Conservation (phyloP, 1,140 invertebrate species). For the Zaprionus lachaisei region DNA sequence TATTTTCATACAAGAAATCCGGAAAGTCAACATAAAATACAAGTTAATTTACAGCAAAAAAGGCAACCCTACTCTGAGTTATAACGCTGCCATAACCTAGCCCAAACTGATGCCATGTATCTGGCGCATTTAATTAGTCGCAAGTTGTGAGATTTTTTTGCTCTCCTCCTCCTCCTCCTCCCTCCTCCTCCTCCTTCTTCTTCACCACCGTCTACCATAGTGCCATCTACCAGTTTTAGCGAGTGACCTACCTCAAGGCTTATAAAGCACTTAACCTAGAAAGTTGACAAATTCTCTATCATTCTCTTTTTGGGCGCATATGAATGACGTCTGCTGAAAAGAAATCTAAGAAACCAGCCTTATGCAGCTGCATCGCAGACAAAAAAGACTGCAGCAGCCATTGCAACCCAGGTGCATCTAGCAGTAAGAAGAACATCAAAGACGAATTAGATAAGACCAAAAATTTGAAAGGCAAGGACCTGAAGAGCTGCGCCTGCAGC, state of each 20-base stretch:
- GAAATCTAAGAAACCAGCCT: slow-evolving; percentile 18
- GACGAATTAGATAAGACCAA: too few species aligned
- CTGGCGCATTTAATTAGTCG: slow-evolving; percentile 25
- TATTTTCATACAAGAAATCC: too few species aligned
- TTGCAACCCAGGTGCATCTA: not conserved
- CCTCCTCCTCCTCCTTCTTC: not conserved
- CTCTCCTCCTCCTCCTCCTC: not conserved
- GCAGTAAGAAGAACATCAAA: not conserved
- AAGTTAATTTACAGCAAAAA: too few species aligned
- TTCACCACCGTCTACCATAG: not conserved
- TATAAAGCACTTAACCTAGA: slow-evolving; percentile 48
- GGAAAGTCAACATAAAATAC: too few species aligned
- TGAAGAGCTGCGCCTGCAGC: slow-evolving; percentile 21
- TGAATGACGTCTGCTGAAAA: slow-evolving; percentile 35
- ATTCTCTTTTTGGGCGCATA: not conserved
- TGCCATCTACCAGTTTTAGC: slow-evolving; percentile 23
- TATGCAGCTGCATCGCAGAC: slow-evolving; percentile 26
- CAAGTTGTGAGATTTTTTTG: not conserved
- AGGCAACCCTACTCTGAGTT: not conserved
- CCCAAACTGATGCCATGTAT: slow-evolving; percentile 1
- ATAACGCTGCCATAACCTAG: not conserved
- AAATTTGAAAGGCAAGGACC: slow-evolving; percentile 15
- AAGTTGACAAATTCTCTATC: slow-evolving; percentile 27
- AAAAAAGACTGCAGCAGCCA: slow-evolving; percentile 6
- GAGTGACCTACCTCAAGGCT: slow-evolving; percentile 49